A percentile compares a stretch with the other conserved stretches of the same genome.
These are phyloP conservation scores for Agonopterix alstromeriana DNA, from an alignment of 2,888 invertebrate species.

Conservation along the genomic window DNA sequence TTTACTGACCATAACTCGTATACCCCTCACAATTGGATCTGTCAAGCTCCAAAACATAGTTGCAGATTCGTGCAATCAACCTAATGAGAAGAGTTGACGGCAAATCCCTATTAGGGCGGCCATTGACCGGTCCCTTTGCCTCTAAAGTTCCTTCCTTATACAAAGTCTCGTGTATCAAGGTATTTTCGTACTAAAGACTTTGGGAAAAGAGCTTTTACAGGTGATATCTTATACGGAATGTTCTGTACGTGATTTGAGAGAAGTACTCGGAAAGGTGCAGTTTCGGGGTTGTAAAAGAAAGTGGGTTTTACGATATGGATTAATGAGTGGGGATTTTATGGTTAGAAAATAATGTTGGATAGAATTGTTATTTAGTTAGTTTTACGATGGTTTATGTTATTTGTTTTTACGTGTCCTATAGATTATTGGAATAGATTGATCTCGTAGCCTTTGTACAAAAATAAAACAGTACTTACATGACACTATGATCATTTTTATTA, in stretches of 20 bases:
- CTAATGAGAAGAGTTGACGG: conserved; percentile 45
- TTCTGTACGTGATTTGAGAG: conserved; percentile 20
- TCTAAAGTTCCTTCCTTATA: too few relatives aligned
- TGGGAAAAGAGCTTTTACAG: conserved; percentile 27
- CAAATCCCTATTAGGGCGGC: conserved; percentile 39
- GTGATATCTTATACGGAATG: too few relatives aligned
- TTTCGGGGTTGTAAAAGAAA: conserved; percentile 14
- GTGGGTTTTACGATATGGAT: conserved; percentile 19
- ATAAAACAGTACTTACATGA: too few relatives aligned
- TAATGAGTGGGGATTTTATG: conserved; percentile 5
- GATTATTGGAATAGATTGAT: too few relatives aligned
- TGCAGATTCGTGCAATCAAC: conserved; percentile 40
- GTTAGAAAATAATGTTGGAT: too few relatives aligned
- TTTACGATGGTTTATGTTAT: too few relatives aligned
- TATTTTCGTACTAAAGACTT: background rate
- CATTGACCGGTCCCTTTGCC: conserved; percentile 28
- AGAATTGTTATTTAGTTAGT: too few relatives aligned
- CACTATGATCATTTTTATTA: too few relatives aligned
- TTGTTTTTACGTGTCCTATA: too few relatives aligned
- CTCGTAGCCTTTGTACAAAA: too few relatives aligned
- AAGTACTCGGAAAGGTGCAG: conserved; percentile 12
- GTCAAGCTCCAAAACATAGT: conserved; percentile 13
- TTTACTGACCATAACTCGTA: too few relatives aligned
- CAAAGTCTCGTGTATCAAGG: too few relatives aligned
- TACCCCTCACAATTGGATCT: background rate